Percentiles rank a stretch among this genome's conserved stretches.
phyloP scores from a whole-genome alignment of 2,113 vertebrate species.

The Proteles cristata region DNA sequence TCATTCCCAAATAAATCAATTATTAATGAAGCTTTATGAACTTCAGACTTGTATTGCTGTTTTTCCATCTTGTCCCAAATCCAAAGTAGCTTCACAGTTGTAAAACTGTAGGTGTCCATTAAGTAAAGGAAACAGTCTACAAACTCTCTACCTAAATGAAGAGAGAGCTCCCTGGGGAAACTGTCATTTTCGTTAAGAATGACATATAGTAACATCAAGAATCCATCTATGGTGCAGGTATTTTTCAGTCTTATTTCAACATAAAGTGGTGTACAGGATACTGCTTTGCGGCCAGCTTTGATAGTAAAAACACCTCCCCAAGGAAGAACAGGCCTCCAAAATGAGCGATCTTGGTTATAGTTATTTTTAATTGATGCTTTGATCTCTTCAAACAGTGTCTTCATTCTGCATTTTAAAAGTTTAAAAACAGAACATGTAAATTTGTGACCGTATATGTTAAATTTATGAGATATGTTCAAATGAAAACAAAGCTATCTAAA shows the following conservation, averaged over 20 bases:
- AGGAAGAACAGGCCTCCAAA: conserved; percentile 94
- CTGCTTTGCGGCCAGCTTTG: conserved; percentile 91
- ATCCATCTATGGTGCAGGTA: conserved; percentile 95
- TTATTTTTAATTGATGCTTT: conserved; percentile 93
- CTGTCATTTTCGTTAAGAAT: conserved; percentile 92
- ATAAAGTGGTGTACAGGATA: conserved; percentile 92
- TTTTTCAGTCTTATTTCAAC: conserved; percentile 93
- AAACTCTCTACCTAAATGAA: conserved; percentile 92
- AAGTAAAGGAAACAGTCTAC: conserved; percentile 92
- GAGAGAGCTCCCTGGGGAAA: conserved; percentile 90
- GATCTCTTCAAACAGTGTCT: conserved; percentile 94
- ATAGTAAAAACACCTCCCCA: conserved; percentile 94
- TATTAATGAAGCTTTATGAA: conserved; percentile 90
- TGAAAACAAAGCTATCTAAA: conserved; percentile 43
- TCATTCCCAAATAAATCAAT: conserved; percentile 95
- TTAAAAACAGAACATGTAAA: conserved; percentile 44
- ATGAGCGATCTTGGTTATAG: conserved; percentile 91
- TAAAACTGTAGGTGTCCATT: conserved; percentile 94
- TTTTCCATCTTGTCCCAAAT: conserved; percentile 95
- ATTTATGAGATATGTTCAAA: not conserved
- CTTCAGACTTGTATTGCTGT: conserved; percentile 91
- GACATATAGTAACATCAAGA: conserved; percentile 94
- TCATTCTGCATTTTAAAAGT: conserved; percentile 85
- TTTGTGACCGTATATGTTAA: conserved; percentile 36
- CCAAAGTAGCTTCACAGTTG: conserved; percentile 94